Evolutionary conservation across 1,140 invertebrate genomes (phyloP), one percentile per base, ranked within the genome.

Genomic region (Acyrthosiphon pisum): DNA sequence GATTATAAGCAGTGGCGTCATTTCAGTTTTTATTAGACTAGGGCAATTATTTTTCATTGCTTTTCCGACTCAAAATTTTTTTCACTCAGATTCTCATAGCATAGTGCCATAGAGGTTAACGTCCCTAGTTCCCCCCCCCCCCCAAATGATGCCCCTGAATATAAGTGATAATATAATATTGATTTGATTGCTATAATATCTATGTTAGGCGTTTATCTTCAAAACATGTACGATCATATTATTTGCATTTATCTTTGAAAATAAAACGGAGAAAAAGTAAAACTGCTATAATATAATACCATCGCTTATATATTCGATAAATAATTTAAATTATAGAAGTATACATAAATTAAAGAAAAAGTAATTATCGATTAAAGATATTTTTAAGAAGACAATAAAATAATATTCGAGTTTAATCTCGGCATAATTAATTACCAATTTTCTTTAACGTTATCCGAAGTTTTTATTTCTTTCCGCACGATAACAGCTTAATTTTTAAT

Each of bases 401-500:
- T 56, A 53, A 56, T 89, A 89, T 89, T 89, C 22, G 48, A 22
- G 48, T 22, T 88, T 88, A 56, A 89, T 89, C 87, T 89, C 48
- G 48, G 87, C 48, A 41, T 91, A 91, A 91, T 91, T 91, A 91
- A 91, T 91, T 91, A 91, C 60, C 56, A 35, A 76, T 91, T 60
- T 76, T 50, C 23, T 91, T 68, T 41, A 23, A 37, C 48, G 22
- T 56, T 89, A 53, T 89, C 22, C 35, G 50, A 37, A 89, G 87
- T 89, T 89, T 68, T 68, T 44, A 83, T 83, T 83, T 35, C 37
- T 83, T 92, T 48, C 22, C 35, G 44, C 68, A 46, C 76, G 91
- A 93, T 93, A 93, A 86, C 76, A 86, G 91, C 91, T 93, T 93
- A 93, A 93, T 93, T 93, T 93, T 93, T 93, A 93, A 93, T 93